phyloP scores from a whole-genome alignment of 2,888 invertebrate genomes.

The Actias luna region DNA sequence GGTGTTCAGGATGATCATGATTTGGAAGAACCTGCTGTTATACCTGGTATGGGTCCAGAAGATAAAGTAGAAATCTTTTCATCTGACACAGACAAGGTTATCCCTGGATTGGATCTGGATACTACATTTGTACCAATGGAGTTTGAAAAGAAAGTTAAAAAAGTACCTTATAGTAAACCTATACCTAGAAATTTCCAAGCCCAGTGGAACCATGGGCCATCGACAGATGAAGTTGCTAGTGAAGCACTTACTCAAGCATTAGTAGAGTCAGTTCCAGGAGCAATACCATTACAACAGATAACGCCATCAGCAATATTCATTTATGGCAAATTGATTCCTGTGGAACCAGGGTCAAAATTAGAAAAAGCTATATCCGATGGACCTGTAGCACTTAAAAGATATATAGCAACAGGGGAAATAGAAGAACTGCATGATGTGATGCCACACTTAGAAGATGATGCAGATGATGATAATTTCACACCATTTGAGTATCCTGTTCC shows the following conservation, averaged over 20 bases:
- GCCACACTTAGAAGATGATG: constrained; percentile 85
- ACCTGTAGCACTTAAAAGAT: constrained; percentile 88
- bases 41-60: constrained; percentile 99
- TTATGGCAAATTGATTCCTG: constrained; percentile 91
- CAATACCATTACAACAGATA: constrained; percentile 88
- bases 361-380: constrained; percentile 90
- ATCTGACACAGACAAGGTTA: constrained; percentile 83
- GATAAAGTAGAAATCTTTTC: constrained; percentile 91
- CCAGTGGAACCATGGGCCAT: constrained; percentile 94
- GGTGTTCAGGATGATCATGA: constrained; percentile 83
- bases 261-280: constrained; percentile 89
- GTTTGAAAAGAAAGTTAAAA: constrained; percentile 88
- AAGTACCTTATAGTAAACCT: constrained; percentile 97
- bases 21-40: constrained; percentile 88
- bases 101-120: constrained; percentile 94
- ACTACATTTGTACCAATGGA: constrained; percentile 84
- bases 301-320: constrained; percentile 90
- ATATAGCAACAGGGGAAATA: constrained; percentile 90
- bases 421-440: constrained; percentile 90
- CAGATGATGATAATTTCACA: constrained; percentile 71
- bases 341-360: constrained; percentile 88
- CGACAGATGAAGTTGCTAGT: constrained; percentile 73
- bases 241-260: constrained; percentile 88
- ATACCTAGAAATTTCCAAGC: constrained; percentile 98
- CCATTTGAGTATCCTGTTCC: constrained; percentile 72